phyloP scores from a whole-genome alignment of 2,113 vertebrate species.

The Gulo gulo region DNA sequence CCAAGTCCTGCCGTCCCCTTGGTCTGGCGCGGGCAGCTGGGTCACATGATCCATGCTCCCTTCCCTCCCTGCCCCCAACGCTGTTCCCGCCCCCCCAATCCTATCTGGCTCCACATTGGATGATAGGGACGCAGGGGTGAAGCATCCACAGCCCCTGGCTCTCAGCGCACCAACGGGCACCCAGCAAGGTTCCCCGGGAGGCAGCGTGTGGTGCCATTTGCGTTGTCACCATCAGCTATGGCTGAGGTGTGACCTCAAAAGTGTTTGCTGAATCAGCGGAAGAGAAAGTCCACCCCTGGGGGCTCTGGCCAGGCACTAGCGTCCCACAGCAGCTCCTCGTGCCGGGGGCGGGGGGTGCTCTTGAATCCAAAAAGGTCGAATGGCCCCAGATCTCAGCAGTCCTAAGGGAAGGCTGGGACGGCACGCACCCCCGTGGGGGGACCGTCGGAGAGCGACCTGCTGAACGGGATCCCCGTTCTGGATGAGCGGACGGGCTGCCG shows the following conservation, averaged over 20 bases:
- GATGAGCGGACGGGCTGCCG: fast-evolving
- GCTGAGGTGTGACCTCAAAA: fast-evolving
- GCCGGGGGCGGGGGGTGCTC: neutral
- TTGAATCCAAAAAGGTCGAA: fast-evolving
- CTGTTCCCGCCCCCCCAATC: fast-evolving
- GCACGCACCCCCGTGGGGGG: fast-evolving
- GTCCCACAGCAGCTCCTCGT: fast-evolving
- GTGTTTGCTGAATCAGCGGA: fast-evolving
- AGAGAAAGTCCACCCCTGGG: fast-evolving
- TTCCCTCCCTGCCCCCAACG: fast-evolving
- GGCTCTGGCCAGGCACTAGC: fast-evolving
- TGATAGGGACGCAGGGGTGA: fast-evolving
- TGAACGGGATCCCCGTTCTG: fast-evolving
- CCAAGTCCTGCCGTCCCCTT: neutral
- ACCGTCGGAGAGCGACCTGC: fast-evolving
- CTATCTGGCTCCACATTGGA: fast-evolving
- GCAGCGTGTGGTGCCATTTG: fast-evolving
- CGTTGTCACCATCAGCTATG: fast-evolving
- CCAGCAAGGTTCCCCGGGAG: fast-evolving
- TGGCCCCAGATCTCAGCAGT: fast-evolving
- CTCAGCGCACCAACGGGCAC: fast-evolving
- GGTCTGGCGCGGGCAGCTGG: fast-evolving
- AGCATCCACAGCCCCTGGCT: fast-evolving
- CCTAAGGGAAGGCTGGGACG: fast-evolving
- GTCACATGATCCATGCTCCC: fast-evolving